phyloP scores from a whole-genome alignment of 2,797 vertebrate species.

The Spizella passerina region DNA sequence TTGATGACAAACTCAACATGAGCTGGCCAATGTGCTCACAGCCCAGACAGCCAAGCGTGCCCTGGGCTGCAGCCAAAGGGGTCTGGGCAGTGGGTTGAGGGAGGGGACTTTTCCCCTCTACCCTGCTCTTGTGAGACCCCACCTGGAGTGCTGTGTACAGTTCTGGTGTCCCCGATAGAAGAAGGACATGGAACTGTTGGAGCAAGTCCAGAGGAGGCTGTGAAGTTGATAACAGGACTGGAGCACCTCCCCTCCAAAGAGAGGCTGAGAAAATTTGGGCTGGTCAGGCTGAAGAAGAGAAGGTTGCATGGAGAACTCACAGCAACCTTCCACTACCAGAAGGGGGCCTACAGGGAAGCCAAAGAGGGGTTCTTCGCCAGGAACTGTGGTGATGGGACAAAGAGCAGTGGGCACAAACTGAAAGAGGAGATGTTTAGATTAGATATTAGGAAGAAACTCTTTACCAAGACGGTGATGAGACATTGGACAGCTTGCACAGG shows the following conservation, averaged over 20 bases:
- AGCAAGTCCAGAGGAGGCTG: neutral
- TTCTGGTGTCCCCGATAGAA: neutral
- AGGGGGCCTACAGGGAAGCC: neutral
- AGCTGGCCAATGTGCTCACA: neutral
- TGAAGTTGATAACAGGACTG: neutral
- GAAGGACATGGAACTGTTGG: neutral
- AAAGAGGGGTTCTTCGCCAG: neutral
- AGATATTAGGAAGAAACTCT: neutral
- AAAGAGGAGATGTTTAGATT: neutral
- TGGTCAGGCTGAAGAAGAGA: neutral
- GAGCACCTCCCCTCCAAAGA: neutral
- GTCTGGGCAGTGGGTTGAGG: neutral
- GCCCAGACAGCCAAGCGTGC: rapidly evolving
- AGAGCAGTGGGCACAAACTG: neutral
- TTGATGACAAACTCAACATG: neutral
- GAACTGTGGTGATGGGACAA: neutral
- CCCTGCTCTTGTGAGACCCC: neutral
- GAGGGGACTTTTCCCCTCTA: neutral
- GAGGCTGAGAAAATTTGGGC: neutral
- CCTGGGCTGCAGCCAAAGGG: neutral
- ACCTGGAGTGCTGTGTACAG: neutral
- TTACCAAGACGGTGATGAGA: neutral
- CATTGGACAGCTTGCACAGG: neutral
- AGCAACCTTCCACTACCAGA: neutral
- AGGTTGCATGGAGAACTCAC: neutral